Base-by-base conservation (phyloP, 2,113 vertebrate species). In the Hypomesus transpacificus region DNA sequence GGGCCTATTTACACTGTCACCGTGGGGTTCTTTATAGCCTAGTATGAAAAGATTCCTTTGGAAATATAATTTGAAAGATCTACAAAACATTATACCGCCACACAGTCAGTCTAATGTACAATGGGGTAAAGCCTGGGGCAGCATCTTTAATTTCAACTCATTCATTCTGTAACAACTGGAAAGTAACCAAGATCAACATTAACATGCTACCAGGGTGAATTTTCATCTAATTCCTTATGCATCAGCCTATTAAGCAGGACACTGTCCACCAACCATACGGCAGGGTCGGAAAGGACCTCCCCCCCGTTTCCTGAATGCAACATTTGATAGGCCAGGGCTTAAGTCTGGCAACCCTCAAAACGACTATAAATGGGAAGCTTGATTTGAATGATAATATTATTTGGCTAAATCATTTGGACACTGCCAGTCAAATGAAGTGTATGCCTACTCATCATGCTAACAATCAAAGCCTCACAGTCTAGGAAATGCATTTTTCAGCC, bases 171-270 rank as follows among this genome's bases (percentile, higher is more conserved):
- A 78, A 75, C 71, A 20, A 75, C 65, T 69, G 65, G 56, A 65
- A 13, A 57, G 73, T 77, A 77, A 80, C 67, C 58, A 71, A 67
- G 74, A 78, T 69, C 64, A 51, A 20, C 59, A 76, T 82, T 76
- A 75, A 16, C 20, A 70, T 74, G 58, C 58, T 14, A 56, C 53
- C 14, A 80, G 74, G 70, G 66, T 80, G 50, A 66, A 75, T 68
- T 73, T 83, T 80, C 22, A 78, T 69, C 54, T 26, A 60, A 78
- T 79, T 82, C 73, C 72, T 70, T 82, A 68, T 74, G 71, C 71
- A 61, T 73, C 75, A 75, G 76, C 52, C 69, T 21, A 59, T 56
- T n/a, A 24, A 6, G 14, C 18, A 50, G 16, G 31, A 16, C 26
- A 57, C 28, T 57, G 52, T 53, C 52, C 76, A 61, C 72, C 72